Base-by-base conservation (phyloP, 1,140 invertebrate species). In the Steinernema feltiae region DNA sequence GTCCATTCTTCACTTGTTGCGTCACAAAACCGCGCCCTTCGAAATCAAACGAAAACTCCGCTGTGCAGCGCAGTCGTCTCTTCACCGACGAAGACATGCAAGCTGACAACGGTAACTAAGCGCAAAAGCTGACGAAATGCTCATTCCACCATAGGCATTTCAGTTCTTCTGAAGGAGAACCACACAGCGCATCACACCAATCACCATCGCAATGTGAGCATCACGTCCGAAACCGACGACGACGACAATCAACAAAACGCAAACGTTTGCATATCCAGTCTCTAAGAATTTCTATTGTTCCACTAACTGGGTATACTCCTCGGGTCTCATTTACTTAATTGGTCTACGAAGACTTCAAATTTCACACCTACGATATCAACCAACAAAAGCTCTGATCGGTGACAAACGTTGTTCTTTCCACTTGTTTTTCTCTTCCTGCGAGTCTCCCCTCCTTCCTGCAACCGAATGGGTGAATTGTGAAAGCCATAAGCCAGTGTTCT, bases 221-320 rank as follows among this genome's bases (percentile, higher is more conserved):
- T 73, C n/a, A 73, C 32, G 1, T 41, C 27, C 7, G 48, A 41
- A 21, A 21, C 35, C 31, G 35, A 73, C n/a, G 30, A n/a, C 30
- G 35, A 71, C 18, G 35, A 73, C 35, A 73, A 73, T 30, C 32
- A 73, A 32, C 72, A 46, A 69, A 48, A 48, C 32, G 48, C 72
- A 27, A 73, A 73, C 24, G 48, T 74, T 30, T 71, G 48, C 63
- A 71, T 74, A 30, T 71, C 73, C 48, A 63, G 53, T 63, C 53
- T 63, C 53, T 63, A 63, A 63, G 53, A 63, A 63, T 17, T 46
- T 63, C 53, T 63, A 63, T 63, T 63, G 15, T 63, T 21, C n/a
- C 53, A 17, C 24, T 7, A 15, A 63, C 53, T 63, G 53, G 53
- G 53, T 63, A 63, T 63, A 63, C 7, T 21, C 24, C 53, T 63